Percentiles rank a stretch among this genome's conserved stretches.
Evolutionary conservation across 2,797 vertebrate genomes (phyloP).

Genomic region (Acipenser ruthenus): DNA sequence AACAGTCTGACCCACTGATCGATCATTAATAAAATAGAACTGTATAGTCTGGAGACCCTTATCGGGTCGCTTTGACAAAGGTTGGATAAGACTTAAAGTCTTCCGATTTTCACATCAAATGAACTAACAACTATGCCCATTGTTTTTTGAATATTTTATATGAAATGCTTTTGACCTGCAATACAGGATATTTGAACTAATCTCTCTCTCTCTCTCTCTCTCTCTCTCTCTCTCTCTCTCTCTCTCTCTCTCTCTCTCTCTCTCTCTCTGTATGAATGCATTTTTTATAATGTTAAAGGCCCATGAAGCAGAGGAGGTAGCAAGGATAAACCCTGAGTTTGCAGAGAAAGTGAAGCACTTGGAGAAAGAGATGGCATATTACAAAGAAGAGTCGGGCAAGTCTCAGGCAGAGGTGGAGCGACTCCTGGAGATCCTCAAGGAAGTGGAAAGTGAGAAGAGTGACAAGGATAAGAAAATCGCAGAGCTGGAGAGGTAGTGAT

Average conservation of each 20-base stretch:
- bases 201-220: not conserved
- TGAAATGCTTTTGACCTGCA: not conserved
- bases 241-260: not conserved
- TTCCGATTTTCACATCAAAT: not conserved
- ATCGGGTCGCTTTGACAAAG: no score
- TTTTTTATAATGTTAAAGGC: slow-evolving; percentile 48
- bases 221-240: not conserved
- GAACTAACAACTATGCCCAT: not conserved
- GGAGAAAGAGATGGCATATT: slow-evolving; percentile 83
- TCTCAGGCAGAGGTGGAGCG: slow-evolving; percentile 85
- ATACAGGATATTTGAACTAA: no score
- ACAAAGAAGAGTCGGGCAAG: slow-evolving; percentile 82
- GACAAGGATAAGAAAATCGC: slow-evolving; percentile 86
- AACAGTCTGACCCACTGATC: not conserved
- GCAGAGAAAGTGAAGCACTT: slow-evolving; percentile 78
- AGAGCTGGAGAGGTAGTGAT: slow-evolving; percentile 83
- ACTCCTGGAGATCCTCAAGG: slow-evolving; percentile 79
- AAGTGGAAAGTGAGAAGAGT: slow-evolving; percentile 81
- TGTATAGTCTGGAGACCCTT: no score
- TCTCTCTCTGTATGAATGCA: slow-evolving; percentile 1
- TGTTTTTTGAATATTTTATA: slow-evolving; percentile 1
- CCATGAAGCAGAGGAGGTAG: slow-evolving; percentile 71
- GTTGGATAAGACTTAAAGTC: no score
- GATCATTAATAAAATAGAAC: no score
- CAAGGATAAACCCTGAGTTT: slow-evolving; percentile 76